Evolutionary conservation across 2,113 vertebrate species (phyloP), one percentile per base, ranked within the genome.

Genomic region (Hipposideros armiger): DNA sequence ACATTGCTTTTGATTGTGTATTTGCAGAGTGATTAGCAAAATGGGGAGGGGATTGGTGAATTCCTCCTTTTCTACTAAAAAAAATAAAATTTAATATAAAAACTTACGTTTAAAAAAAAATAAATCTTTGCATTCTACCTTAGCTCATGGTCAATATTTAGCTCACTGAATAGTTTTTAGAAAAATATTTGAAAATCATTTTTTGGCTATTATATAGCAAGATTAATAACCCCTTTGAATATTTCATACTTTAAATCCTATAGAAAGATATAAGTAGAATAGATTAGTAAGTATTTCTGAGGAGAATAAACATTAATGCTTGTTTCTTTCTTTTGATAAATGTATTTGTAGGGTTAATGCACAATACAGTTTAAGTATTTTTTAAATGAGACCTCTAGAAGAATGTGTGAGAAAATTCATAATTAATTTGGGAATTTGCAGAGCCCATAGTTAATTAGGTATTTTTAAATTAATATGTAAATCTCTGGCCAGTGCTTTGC

Each of bases 391-490:
- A 28, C 67, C 40, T 82, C 80, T 82, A 76, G 82, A 95, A 78
- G 73, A 92, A 60, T 85, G 10, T 47, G 13, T 85, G 52, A 40
- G 42, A 36, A 87, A 83, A 81, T 24, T 83, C 67, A 62, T 95
- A 97, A 93, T 93, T 96, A 96, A 90, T 92, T 90, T 96, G 83
- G 87, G 93, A 97, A 93, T 96, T 97, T 95, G 7, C 26, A 93
- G 47, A 91, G 4, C 83, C 60, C 32, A 20, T 36, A 69, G 74
- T 97, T 97, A 97, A 95, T 94, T 85, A 92, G 62, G 30, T 89
- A 67, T 96, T 96, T 97, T 64, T 94, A 91, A 96, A 95, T 66
- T 91, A 88, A 45, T 56, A 36, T 36, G 13, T 77, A 88, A 85
- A 52, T 73, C 11, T 94, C 64, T 95, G 52, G 72, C 66, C 87